Base-by-base conservation (phyloP, 2,113 vertebrate genomes). In the Lucifuga dentata region DNA sequence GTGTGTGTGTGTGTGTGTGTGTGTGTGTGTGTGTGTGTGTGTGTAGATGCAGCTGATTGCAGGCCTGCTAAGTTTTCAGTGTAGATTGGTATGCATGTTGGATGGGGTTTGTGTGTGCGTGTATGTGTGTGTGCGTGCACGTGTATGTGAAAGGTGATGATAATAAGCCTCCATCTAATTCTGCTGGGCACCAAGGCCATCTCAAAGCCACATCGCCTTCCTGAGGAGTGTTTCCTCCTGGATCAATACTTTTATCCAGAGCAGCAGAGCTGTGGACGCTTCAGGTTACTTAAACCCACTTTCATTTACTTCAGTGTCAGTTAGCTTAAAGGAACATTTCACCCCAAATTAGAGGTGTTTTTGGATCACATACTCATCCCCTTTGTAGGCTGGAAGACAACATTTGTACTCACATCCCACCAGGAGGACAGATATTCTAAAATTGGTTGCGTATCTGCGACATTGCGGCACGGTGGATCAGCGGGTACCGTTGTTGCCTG, bases 161-260 rank as follows among this genome's bases (percentile, higher is more conserved):
- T 80, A 80, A 84, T 85, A 82, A 76, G 66, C 51, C 66, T 66
- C 49, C 64, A 61, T 83, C 62, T 88, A 43, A 84, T 81, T 74
- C 68, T 45, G 33, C 33, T 19, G 11, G n/a, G 44, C 46, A 29
- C 73, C 73, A 84, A 89, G 85, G 83, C 53, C 85, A 72, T 80
- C 85, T 86, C 64, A 89, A 89, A 82, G 80, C 57, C 85, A 74
- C 81, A 66, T 65, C 69, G 48, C 55, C 67, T 80, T 77, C 61
- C 69, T 78, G 51, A n/a, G 11, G 62, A 80, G 73, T 39, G 52
- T 68, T 70, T 59, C 48, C 71, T 70, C 46, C 71, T 78, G 62
- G 81, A 85, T 89, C 56, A 35, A 86, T 88, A 78, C 65, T 62
- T 38, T 40, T 45, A 21, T 50, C 39, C 21, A 29, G 21, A 38